phyloP scores from a whole-genome alignment of 2,888 invertebrate genomes.

The Drosophila nr. perissopoda region DNA sequence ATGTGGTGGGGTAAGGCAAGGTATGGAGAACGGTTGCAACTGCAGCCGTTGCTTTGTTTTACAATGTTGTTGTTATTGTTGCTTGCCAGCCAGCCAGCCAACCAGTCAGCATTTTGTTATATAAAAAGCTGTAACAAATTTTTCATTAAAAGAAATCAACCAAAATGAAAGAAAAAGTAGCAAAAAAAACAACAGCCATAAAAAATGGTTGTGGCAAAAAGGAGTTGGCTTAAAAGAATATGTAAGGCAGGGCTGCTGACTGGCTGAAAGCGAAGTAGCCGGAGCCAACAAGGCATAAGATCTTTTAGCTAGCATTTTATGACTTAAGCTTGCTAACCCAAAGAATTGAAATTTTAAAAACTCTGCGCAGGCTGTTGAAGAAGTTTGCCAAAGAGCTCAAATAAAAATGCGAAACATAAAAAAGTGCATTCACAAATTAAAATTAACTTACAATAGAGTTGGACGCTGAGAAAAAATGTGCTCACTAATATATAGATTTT shows the following conservation, averaged over 20 bases:
- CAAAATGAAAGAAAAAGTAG: slow-evolving; percentile 46
- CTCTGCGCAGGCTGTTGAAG: slow-evolving; percentile 20
- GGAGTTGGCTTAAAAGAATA: slow-evolving; percentile 49
- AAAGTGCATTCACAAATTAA: slow-evolving; percentile 21
- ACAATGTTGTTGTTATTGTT: slow-evolving; percentile 71
- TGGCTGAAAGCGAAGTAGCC: slow-evolving; percentile 29
- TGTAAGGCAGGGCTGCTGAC: slow-evolving; percentile 17
- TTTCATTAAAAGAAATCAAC: slow-evolving; percentile 80
- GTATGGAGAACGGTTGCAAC: slow-evolving; percentile 30
- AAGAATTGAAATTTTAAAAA: slow-evolving; percentile 54
- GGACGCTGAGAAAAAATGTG: background rate
- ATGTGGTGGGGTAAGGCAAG: background rate
- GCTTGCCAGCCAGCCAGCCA: slow-evolving; percentile 23
- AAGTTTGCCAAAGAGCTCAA: slow-evolving; percentile 29
- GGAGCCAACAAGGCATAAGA: slow-evolving; percentile 51
- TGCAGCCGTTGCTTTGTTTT: slow-evolving; percentile 52
- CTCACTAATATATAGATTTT: background rate
- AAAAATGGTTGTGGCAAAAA: slow-evolving; percentile 69
- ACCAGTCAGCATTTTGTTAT: slow-evolving; percentile 72
- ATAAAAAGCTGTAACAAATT: slow-evolving; percentile 78
- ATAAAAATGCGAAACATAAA: slow-evolving; percentile 16
- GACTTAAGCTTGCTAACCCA: slow-evolving; percentile 43
- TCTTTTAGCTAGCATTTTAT: slow-evolving; percentile 54
- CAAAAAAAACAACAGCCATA: slow-evolving; percentile 48
- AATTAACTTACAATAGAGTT: slow-evolving; percentile 22